These are phyloP conservation scores for Onthophagus sagittarius DNA, from an alignment of 2,888 invertebrate species.

Conservation along the genomic window DNA sequence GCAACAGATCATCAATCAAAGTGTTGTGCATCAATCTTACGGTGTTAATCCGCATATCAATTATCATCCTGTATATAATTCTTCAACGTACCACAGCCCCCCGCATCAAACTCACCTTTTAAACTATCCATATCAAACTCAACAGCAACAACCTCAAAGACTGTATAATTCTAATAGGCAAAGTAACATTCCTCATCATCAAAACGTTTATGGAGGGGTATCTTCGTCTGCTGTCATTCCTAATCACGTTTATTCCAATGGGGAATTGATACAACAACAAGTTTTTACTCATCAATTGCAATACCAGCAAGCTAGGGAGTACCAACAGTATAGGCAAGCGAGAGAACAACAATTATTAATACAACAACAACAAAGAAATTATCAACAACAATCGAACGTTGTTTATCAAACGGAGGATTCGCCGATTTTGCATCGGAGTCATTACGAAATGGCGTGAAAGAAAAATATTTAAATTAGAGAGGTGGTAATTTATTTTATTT, in stretches of 20 bases:
- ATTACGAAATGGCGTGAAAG: conserved; percentile 35
- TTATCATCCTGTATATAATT: conserved; percentile 24
- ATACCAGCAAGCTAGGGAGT: conserved; percentile 39
- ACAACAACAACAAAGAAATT: conserved; percentile 37
- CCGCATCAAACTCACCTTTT: conserved; percentile 34
- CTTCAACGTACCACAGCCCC: conserved; percentile 35
- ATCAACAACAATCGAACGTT: conserved; percentile 28
- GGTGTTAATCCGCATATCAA: conserved; percentile 39
- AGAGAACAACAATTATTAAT: conserved; percentile 41
- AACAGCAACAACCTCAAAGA: conserved; percentile 20
- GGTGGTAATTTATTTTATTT: no score
- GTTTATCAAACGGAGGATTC: conserved; percentile 23
- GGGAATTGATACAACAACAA: conserved; percentile 44
- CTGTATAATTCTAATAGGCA: conserved; percentile 18
- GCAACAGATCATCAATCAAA: conserved; percentile 38
- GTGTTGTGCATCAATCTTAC: conserved; percentile 45
- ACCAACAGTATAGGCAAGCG: conserved; percentile 42
- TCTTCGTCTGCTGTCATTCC: conserved; percentile 33
- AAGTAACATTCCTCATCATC: conserved; percentile 38
- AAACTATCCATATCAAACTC: conserved; percentile 6
- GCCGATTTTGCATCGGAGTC: conserved; percentile 24
- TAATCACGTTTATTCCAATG: conserved; percentile 35
- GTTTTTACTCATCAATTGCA: conserved; percentile 39
- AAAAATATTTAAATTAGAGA: not conserved
- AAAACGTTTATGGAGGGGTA: conserved; percentile 28